Evolutionary conservation across 2,888 invertebrate genomes (phyloP).

Genomic region (Epistrophe grossulariae): DNA sequence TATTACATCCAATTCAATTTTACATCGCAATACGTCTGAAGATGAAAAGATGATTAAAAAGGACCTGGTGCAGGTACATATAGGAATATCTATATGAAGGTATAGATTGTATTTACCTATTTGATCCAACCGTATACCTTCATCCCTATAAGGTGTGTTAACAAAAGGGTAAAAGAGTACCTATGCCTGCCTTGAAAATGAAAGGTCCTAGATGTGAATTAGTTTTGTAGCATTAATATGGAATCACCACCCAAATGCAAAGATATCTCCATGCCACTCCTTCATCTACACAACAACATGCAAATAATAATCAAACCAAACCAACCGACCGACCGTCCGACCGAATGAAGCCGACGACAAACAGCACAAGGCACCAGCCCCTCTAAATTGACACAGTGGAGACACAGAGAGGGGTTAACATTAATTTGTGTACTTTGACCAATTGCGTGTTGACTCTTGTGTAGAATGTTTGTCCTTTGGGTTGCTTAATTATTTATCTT

Average conservation of each 20-base stretch:
- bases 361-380: neutral
- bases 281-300: neutral
- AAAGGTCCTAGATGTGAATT: slow-evolving; percentile 15
- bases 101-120: slow-evolving; percentile 12
- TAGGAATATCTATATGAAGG: no score
- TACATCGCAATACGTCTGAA: slow-evolving; percentile 55
- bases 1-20: slow-evolving; percentile 69
- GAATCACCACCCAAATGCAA: slow-evolving; percentile 13
- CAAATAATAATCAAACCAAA: slow-evolving; percentile 29
- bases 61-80: slow-evolving; percentile 4
- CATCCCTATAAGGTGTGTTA: neutral
- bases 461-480: slow-evolving; percentile 56
- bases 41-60: slow-evolving; percentile 71
- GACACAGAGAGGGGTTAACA: slow-evolving; percentile 21
- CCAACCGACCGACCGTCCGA: neutral
- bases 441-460: slow-evolving; percentile 66
- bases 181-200: neutral
- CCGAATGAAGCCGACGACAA: neutral
- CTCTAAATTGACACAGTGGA: slow-evolving; percentile 20
- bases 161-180: neutral
- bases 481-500: slow-evolving; percentile 72
- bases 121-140: neutral
- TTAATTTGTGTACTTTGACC: slow-evolving; percentile 62
- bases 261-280: neutral
- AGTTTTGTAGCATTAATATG: slow-evolving; percentile 24